These are phyloP conservation scores for Ooceraea biroi DNA, from an alignment of 1,140 invertebrate genomes.

Conservation along the genomic window DNA sequence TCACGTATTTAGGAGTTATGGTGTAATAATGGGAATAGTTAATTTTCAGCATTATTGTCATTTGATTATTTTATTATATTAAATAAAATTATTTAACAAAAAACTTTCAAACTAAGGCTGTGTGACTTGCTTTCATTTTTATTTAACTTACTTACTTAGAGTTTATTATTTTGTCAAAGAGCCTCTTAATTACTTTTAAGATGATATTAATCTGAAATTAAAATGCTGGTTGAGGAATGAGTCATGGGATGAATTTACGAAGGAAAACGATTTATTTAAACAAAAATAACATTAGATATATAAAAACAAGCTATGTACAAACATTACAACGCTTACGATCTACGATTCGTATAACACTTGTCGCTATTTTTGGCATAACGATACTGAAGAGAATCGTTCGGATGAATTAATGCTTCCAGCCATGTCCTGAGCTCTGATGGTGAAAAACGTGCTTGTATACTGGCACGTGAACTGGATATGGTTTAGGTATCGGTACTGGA, in stretches of 20 bases:
- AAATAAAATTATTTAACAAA: too few relatives aligned
- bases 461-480: constrained; percentile 92
- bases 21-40: too few relatives aligned
- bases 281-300: constrained; percentile 45
- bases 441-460: constrained; percentile 93
- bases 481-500: constrained; percentile 91
- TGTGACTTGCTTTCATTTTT: too few relatives aligned
- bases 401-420: constrained; percentile 79
- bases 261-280: constrained; percentile 66
- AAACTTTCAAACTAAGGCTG: too few relatives aligned
- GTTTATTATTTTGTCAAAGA: too few relatives aligned
- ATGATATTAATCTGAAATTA: neutral
- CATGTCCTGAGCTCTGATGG: constrained; percentile 86
- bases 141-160: too few relatives aligned
- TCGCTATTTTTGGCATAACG: constrained; percentile 57
- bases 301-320: constrained; percentile 68
- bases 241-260: neutral
- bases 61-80: too few relatives aligned
- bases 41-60: too few relatives aligned
- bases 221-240: neutral
- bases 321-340: constrained; percentile 31
- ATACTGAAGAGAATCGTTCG: neutral
- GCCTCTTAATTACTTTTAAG: neutral
- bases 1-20: too few relatives aligned
- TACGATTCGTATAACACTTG: constrained; percentile 31